phyloP scores from a whole-genome alignment of 2,797 vertebrate genomes.

The Glyptemys insculpta region DNA sequence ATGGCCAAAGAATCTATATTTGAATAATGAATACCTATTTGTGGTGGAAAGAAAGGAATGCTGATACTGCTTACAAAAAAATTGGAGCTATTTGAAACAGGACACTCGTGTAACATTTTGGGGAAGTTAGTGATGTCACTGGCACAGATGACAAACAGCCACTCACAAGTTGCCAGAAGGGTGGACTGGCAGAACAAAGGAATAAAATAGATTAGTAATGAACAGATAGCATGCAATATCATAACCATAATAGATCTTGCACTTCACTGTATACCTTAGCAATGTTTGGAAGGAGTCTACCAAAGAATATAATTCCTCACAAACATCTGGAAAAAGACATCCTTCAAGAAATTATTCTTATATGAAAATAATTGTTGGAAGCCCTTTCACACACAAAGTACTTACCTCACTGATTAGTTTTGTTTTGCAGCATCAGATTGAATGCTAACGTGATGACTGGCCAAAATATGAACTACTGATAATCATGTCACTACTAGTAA shows the following conservation, averaged over 20 bases:
- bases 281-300: background rate
- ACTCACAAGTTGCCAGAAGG: background rate
- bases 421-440: conserved; percentile 1
- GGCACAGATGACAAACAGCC: background rate
- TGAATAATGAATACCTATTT: background rate
- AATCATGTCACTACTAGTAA: conserved; percentile 1
- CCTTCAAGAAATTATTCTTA: background rate
- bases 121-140: background rate
- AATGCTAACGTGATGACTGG: background rate
- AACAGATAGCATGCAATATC: background rate
- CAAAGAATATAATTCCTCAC: background rate
- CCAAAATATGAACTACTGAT: background rate
- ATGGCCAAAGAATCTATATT: background rate
- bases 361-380: background rate
- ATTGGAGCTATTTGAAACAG: background rate
- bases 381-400: background rate
- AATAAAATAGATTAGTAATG: background rate
- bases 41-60: background rate
- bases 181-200: background rate
- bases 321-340: background rate
- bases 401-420: background rate
- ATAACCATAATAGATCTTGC: background rate
- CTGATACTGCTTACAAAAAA: too few relatives aligned
- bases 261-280: background rate
- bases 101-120: background rate